Percentiles rank a stretch among this genome's conserved stretches.
Conservation (phyloP, 2,888 invertebrate genomes). For the Morpho helenor region DNA sequence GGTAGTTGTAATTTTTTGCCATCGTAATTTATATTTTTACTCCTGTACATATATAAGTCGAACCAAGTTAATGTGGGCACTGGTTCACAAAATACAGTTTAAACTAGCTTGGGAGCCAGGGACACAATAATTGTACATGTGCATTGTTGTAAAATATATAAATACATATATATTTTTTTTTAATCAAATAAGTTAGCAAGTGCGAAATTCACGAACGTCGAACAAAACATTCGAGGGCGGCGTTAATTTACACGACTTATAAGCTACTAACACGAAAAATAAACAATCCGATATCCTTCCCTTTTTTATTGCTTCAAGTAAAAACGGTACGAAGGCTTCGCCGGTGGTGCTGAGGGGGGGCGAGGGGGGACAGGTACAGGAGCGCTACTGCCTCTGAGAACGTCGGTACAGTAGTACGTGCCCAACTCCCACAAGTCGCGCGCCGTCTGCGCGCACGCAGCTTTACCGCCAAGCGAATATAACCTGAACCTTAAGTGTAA, state of each 20-base stretch:
- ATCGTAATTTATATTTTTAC: too few species aligned
- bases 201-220: slow-evolving; percentile 52
- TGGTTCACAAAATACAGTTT: too few species aligned
- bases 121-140: too few species aligned
- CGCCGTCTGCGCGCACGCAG: slow-evolving; percentile 67
- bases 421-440: slow-evolving; percentile 67
- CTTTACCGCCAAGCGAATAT: slow-evolving; percentile 43
- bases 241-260: slow-evolving; percentile 74
- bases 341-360: slow-evolving; percentile 34
- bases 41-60: too few species aligned
- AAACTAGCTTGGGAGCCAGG: too few species aligned
- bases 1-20: too few species aligned
- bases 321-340: slow-evolving; percentile 66
- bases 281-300: slow-evolving; percentile 74
- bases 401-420: slow-evolving; percentile 69
- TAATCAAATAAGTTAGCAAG: slow-evolving; percentile 45
- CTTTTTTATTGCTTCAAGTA: slow-evolving; percentile 72
- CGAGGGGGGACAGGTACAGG: slow-evolving; percentile 52
- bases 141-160: too few species aligned
- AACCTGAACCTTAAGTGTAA: slow-evolving; percentile 33
- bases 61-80: too few species aligned
- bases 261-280: slow-evolving; percentile 76
- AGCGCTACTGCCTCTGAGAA: slow-evolving; percentile 74
- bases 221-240: slow-evolving; percentile 52
- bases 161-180: too few species aligned